Base-by-base conservation (phyloP, 2,888 invertebrate genomes). In the Agrochola circellaris region DNA sequence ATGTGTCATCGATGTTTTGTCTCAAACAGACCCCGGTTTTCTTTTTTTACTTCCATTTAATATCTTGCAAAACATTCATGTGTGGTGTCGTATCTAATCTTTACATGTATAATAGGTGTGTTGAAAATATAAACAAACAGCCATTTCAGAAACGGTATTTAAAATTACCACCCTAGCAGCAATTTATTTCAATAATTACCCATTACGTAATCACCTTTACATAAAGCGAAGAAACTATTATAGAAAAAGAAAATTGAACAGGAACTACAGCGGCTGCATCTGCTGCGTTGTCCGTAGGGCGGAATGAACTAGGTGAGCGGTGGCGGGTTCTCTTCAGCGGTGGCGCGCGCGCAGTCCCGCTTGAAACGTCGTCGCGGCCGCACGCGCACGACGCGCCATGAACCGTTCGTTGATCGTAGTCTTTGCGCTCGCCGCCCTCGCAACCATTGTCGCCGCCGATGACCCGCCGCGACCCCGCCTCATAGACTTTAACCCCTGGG, bases 401-500 rank as follows among this genome's bases (percentile, higher is more conserved):
- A 93, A 92, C 91, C 95, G 94, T 87, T 91, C 92, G 90, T 87
- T 93, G 88, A 89, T 93, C 91, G 93, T 92, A 91, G 92, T 95
- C 88, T 90, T 95, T 92, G 95, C 95, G 94, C 93, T 95, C 90
- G 94, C 92, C 93, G 94, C 94, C 87, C 90, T 94, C 87, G 89
- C 92, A 89, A 90, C 91, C 84, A 82, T 87, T 84, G 83, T 90
- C 87, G 84, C 88, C 87, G 90, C 93, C 82, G 91, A 93, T 85
- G 95, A 96, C 48, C 90, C 95, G 79, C 94, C 95, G 88, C 93
- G 93, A 81, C 95, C 96, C 80, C 95, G 96, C 26, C 94, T 95
- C 79, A 93, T 96, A 26, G 96, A 96, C 88, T 95, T 96, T 92
- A 95, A 95, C 93, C 96, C 96, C 70, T 96, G 96, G 95, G 95